Evolutionary conservation across 2,888 invertebrate species (phyloP).

Genomic region (Cecidostiba fungosa): DNA sequence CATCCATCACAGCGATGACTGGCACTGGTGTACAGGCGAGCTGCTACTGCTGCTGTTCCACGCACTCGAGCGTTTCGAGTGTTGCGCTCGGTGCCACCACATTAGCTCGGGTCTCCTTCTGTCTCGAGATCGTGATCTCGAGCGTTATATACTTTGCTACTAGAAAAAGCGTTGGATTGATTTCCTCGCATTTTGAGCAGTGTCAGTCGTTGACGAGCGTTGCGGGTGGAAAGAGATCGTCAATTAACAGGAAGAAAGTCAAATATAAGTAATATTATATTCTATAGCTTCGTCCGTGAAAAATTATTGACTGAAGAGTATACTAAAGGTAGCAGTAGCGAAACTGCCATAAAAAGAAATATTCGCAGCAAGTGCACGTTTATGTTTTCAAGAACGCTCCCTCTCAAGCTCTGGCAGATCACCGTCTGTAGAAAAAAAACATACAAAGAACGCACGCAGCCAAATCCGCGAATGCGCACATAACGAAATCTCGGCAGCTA

Average conservation of each 20-base stretch:
- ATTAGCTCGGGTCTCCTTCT: constrained; percentile 63
- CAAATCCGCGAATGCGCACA: constrained; percentile 22
- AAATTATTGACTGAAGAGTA: no score
- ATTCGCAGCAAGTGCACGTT: no score
- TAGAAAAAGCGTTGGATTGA: not conserved
- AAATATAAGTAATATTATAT: constrained; percentile 57
- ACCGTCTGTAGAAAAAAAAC: constrained; percentile 7
- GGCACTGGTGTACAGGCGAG: constrained; percentile 59
- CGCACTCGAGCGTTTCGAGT: constrained; percentile 62
- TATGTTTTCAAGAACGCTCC: constrained; percentile 29
- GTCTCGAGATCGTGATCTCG: not conserved
- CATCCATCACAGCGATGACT: constrained; percentile 70
- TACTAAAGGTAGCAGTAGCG: no score
- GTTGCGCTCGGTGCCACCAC: constrained; percentile 49
- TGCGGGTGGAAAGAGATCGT: not conserved
- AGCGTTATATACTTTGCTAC: not conserved
- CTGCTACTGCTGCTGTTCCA: not conserved
- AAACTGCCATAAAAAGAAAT: no score
- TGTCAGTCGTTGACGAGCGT: constrained; percentile 41
- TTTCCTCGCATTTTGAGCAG: constrained; percentile 25
- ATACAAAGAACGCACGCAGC: not conserved
- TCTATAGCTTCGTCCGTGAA: no score
- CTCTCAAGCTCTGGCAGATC: constrained; percentile 8
- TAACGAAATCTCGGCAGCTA: not conserved
- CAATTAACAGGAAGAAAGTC: not conserved